A percentile compares a stretch with the other conserved stretches of the same genome.
Conservation (phyloP, 2,888 invertebrate species). For the Nysson spinosus region DNA sequence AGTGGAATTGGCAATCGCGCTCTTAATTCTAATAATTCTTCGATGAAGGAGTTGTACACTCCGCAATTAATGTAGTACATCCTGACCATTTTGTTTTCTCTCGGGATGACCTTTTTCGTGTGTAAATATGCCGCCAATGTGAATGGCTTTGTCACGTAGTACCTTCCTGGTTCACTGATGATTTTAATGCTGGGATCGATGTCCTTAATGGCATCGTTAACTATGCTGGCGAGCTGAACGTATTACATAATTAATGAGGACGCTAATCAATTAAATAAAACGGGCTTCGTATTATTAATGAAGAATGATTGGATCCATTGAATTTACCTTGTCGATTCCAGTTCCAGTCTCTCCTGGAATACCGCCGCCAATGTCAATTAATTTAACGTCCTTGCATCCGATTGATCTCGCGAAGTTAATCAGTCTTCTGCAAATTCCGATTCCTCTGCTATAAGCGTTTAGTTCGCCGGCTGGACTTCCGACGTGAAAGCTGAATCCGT, state of each 20-base stretch:
- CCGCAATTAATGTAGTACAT: slow-evolving; percentile 84
- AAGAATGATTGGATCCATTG: too few relatives aligned
- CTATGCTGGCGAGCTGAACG: slow-evolving; percentile 72
- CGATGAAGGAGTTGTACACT: slow-evolving; percentile 82
- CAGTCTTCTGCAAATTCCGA: slow-evolving; percentile 77
- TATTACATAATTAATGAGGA: slow-evolving; percentile 13
- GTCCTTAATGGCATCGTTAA: slow-evolving; percentile 79
- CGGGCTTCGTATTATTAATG: not conserved
- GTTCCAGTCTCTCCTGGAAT: slow-evolving; percentile 78
- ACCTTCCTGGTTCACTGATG: slow-evolving; percentile 83
- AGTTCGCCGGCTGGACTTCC: slow-evolving; percentile 74
- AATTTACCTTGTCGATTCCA: slow-evolving; percentile 30
- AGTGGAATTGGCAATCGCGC: slow-evolving; percentile 57
- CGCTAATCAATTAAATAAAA: not conserved
- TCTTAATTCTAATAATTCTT: slow-evolving; percentile 71
- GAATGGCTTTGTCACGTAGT: slow-evolving; percentile 81
- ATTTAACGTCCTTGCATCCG: slow-evolving; percentile 78
- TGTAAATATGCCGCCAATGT: slow-evolving; percentile 80
- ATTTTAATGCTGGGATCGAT: slow-evolving; percentile 72
- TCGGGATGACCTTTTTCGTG: slow-evolving; percentile 76
- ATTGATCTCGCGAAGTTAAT: slow-evolving; percentile 78
- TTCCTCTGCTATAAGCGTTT: slow-evolving; percentile 79
- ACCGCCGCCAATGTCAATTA: slow-evolving; percentile 82
- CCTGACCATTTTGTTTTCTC: slow-evolving; percentile 53
- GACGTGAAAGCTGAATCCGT: slow-evolving; percentile 74